Evolutionary conservation across 1,140 invertebrate species (phyloP), one percentile per base, ranked within the genome.

Genomic region (Penaeus indicus): DNA sequence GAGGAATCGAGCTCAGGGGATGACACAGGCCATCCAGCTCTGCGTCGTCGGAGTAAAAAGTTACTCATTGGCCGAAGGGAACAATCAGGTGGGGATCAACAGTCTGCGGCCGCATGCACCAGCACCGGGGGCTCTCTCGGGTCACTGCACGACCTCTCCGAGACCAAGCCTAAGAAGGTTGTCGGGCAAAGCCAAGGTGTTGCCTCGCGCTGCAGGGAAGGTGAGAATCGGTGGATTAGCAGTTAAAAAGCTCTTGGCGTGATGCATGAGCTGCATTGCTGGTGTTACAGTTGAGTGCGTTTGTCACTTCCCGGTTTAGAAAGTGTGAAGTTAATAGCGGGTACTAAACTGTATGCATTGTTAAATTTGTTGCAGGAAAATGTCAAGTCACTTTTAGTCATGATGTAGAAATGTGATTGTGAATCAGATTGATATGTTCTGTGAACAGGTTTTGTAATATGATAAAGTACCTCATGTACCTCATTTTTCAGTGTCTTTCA

Each of bases 81-180:
- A 27, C 88, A 89, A 25, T 82, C 75, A 7, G 72, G 60, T 22
- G 62, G 42, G 13, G 63, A 86, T 42, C 64, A 86, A 47, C 42
- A 77, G n/a, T 90, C 84, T 25, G 84, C 89, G 13, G 89, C 89
- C 32, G 84, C 89, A 2, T 61, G 89, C 21, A 82, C 84, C 54
- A 90, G 84, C 79, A 86, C 89, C 19, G 89, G 89, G 11, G 89
- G 89, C 10, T 90, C 89, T 32, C 62, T 90, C 19, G 89, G 89
- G 54, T 90, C 89, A 19, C 67, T 90, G 21, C 89, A 90, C 19
- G 84, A 90, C 80, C 79, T 86, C 16, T 81, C 84, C 0, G 89
- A 90, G 21, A 80, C 84, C 21, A 90, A 90, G 38, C 81, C 82
- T 38, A 84, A 89, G 42, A 75, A 89, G 63, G 75, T 77, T 63